Percentiles rank a stretch among this genome's conserved stretches.
Evolutionary conservation across 1,140 invertebrate genomes (phyloP).

Genomic region (Coelopa frigida): DNA sequence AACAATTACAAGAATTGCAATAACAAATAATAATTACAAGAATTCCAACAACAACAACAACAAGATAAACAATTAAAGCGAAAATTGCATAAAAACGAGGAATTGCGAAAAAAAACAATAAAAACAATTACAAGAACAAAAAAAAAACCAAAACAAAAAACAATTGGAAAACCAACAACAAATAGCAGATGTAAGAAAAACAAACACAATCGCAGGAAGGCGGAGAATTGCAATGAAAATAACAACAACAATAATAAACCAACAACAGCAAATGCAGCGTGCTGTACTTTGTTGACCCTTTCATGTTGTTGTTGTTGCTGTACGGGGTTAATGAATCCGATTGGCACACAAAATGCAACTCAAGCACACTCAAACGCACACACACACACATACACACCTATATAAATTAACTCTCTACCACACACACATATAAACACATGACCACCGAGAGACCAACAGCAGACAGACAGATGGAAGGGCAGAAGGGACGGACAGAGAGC

Average conservation of each 20-base stretch:
- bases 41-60: conserved; percentile 5
- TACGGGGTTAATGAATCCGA: conserved; percentile 45
- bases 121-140: not conserved
- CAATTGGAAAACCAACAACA: conserved; percentile 7
- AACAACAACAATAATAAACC: conserved; percentile 3
- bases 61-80: conserved; percentile 8
- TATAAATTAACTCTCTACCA: conserved; percentile 1
- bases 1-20: conserved; percentile 6
- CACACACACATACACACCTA: conserved; percentile 14
- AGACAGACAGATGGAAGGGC: conserved; percentile 2
- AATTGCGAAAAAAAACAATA: not conserved
- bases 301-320: not conserved
- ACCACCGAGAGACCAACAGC: not conserved
- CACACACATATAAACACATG: not conserved
- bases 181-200: not conserved
- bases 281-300: not conserved
- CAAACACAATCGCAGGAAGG: conserved; percentile 1
- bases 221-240: not conserved
- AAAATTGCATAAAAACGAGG: too few relatives aligned
- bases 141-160: conserved; percentile 8
- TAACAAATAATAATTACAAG: conserved; percentile 7
- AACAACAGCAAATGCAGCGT: not conserved
- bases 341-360: conserved; percentile 42
- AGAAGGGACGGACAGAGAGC: not conserved
- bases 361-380: conserved; percentile 8